Evolutionary conservation across 2,888 invertebrate genomes (phyloP).

Genomic region (Meloe dianella): DNA sequence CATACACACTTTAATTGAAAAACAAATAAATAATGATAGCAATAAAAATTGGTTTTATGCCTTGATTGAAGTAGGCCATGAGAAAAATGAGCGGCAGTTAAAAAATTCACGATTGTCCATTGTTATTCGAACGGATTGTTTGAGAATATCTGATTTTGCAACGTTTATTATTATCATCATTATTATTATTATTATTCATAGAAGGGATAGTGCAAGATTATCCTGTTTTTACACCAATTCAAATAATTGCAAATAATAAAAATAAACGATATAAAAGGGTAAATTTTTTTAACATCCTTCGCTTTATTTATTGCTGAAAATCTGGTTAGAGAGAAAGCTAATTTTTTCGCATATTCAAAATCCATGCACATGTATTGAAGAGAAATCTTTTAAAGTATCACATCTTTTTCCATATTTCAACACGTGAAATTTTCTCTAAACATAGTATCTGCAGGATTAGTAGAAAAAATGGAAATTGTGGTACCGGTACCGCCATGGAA

Average conservation of each 20-base stretch:
- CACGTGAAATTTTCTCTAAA: slow-evolving; percentile 1
- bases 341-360: not conserved
- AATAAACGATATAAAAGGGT: not conserved
- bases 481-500: not conserved
- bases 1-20: not conserved
- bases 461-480: not conserved
- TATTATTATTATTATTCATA: not conserved
- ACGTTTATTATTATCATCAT: slow-evolving; percentile 17
- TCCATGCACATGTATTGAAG: not conserved
- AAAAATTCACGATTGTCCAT: slow-evolving; percentile 18
- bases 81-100: slow-evolving; percentile 14
- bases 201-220: not conserved
- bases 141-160: slow-evolving; percentile 19
- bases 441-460: not conserved
- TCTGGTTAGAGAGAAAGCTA: not conserved
- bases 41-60: slow-evolving; percentile 14
- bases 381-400: not conserved
- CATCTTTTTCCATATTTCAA: not conserved
- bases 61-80: slow-evolving; percentile 27
- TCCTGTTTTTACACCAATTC: too few species aligned
- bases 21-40: not conserved
- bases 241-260: too few species aligned
- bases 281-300: too few species aligned
- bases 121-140: slow-evolving; percentile 21
- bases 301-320: too few species aligned